Evolutionary conservation across 2,797 vertebrate genomes (phyloP).

Genomic region (Echeneis naucrates): DNA sequence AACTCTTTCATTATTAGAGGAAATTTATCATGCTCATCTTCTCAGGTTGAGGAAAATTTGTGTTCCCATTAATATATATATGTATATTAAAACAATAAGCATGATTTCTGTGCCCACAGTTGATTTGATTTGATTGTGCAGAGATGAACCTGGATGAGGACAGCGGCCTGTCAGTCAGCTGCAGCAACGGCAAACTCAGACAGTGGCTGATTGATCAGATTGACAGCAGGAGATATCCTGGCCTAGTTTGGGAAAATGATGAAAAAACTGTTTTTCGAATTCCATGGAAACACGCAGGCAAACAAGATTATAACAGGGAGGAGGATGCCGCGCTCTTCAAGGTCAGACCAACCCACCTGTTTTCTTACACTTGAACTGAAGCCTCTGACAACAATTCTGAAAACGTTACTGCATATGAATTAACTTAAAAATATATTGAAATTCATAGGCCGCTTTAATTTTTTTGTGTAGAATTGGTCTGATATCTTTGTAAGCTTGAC

Average conservation of each 20-base stretch:
- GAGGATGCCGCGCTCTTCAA: conserved; percentile 99
- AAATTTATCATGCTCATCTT: background rate
- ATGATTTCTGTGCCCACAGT: background rate
- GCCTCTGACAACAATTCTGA: background rate
- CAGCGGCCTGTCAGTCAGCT: conserved; percentile 90
- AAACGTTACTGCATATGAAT: background rate
- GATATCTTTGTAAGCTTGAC: background rate
- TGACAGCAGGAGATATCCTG: conserved; percentile 92
- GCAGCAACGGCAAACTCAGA: conserved; percentile 96
- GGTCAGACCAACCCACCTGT: conserved; percentile 76
- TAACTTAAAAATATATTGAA: background rate
- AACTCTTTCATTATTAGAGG: background rate
- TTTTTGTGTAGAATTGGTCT: background rate
- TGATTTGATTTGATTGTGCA: conserved; percentile 39
- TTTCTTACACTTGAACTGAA: conserved; percentile 3
- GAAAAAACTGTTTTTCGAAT: conserved; percentile 97
- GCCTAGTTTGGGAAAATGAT: conserved; percentile 96
- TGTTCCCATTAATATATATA: too few relatives aligned
- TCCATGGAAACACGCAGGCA: conserved; percentile 98
- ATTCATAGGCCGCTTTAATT: too few relatives aligned
- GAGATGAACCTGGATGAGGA: conserved; percentile 88
- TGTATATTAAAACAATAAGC: too few relatives aligned
- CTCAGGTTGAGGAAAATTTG: background rate
- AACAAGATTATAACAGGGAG: conserved; percentile 98
- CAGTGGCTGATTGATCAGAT: conserved; percentile 99